Evolutionary conservation across 2,113 vertebrate genomes (phyloP), one percentile per base, ranked within the genome.

Genomic region (Cavia porcellus): DNA sequence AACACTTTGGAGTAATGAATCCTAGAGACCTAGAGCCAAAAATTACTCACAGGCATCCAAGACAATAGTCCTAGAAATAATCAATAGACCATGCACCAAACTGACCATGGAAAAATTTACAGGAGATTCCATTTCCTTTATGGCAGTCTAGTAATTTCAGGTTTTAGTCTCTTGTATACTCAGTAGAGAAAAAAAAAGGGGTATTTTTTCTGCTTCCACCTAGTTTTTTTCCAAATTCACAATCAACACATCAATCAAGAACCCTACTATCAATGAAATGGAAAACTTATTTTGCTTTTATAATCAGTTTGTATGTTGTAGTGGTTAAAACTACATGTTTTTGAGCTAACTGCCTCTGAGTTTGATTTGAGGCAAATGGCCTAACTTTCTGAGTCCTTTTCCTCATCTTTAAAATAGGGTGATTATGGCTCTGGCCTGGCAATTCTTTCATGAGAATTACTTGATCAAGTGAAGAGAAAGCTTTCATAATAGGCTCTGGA

Each of bases 341-440:
- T 96, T 66, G 64, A 95, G 75, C 80, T 86, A 75, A 87, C 66
- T 15, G 13, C 90, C 70, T 88, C 94, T 97, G 95, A 97, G 72
- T 96, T 72, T 96, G 82, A 95, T 95, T 92, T 90, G 81, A 90
- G n/a, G 68, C 64, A 70, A 96, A 81, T 85, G n/a, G 61, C 32
- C 66, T 77, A 88, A 52, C 64, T 89, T 70, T 79, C 24, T 4
- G 68, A 96, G 89, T 93, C 89, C 74, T 28, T 89, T 86, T 97
- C 80, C 64, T 96, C 70, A 35, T 85, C 92, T 96, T 92, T 88
- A 74, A 87, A 92, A 88, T 64, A 70, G 75, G 59, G 35, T 50
- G 70, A 90, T 28, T 87, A 84, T 9, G 57, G 94, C 45, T 62
- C 17, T 42, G 61, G 35, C 25, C 74, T 88, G 2, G 0, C 15